These are phyloP conservation scores for Babylonia areolata DNA, from an alignment of 1,140 invertebrate species.

Conservation along the genomic window DNA sequence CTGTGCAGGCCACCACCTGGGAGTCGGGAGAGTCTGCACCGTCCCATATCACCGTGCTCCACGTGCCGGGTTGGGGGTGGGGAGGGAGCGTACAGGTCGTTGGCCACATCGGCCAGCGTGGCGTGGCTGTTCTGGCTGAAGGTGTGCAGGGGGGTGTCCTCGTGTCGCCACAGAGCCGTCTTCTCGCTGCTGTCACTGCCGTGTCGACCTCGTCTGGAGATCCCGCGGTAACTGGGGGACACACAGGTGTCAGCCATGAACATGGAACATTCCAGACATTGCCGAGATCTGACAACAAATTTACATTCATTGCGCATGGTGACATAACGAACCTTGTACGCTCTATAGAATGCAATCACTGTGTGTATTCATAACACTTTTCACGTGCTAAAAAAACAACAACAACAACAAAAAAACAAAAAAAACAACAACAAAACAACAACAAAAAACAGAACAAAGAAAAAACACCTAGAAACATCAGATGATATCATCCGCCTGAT, in stretches of 20 bases:
- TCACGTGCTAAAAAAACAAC: no score
- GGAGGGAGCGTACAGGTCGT: background rate
- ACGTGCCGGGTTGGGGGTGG: background rate
- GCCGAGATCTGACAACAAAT: no score
- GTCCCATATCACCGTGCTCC: background rate
- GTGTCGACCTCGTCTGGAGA: conserved; percentile 11
- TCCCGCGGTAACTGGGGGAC: conserved; percentile 38
- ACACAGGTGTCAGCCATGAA: background rate
- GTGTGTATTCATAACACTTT: no score
- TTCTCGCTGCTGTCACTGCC: conserved; percentile 43
- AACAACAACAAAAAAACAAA: no score
- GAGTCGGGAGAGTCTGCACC: background rate
- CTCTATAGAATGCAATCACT: no score
- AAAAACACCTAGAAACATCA: no score
- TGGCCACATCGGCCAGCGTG: conserved; percentile 18
- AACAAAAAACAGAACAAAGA: no score
- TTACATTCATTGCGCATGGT: no score
- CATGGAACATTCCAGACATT: no score
- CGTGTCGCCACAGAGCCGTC: conserved; percentile 36
- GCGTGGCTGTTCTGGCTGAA: conserved; percentile 33
- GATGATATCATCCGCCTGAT: no score
- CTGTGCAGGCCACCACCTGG: conserved; percentile 33
- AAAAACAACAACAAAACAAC: no score
- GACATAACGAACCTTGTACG: no score
- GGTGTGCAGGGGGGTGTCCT: conserved; percentile 42